These are phyloP conservation scores for Calycopis cecrops DNA, from an alignment of 1,140 invertebrate species.

Conservation along the genomic window DNA sequence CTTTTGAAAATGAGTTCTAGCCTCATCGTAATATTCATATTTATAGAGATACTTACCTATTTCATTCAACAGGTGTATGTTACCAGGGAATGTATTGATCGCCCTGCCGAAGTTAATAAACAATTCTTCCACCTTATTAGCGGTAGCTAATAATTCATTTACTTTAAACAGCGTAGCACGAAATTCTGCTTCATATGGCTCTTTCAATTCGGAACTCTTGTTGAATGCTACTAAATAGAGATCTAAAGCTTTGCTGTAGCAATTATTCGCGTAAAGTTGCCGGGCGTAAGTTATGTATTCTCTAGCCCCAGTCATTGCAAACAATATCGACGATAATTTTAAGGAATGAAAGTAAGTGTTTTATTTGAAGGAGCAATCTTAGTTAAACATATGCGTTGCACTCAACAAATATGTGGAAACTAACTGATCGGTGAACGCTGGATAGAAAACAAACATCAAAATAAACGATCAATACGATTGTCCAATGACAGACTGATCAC, in stretches of 20 bases:
- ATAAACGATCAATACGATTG: no score
- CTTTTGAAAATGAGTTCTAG: constrained; percentile 56
- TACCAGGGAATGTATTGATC: constrained; percentile 44
- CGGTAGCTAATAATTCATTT: constrained; percentile 32
- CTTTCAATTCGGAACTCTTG: constrained; percentile 39
- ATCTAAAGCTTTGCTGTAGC: constrained; percentile 50
- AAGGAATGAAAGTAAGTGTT: no score
- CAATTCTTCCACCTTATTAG: constrained; percentile 49
- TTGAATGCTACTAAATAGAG: constrained; percentile 52
- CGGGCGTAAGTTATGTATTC: constrained; percentile 41
- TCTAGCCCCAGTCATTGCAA: constrained; percentile 22
- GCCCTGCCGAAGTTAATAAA: constrained; percentile 50
- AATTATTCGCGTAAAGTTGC: constrained; percentile 30
- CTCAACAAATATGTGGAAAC: no score
- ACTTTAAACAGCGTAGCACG: constrained; percentile 34
- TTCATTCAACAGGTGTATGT: constrained; percentile 49
- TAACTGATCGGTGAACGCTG: no score
- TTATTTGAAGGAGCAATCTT: no score
- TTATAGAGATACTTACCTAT: constrained; percentile 56
- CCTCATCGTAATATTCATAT: constrained; percentile 45
- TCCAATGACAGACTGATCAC: no score
- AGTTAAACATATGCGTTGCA: no score
- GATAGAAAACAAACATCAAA: no score
- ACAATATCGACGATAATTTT: background rate
- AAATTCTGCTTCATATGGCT: constrained; percentile 42